Conservation (phyloP, 2,797 vertebrate genomes). For the Cuculus canorus region DNA sequence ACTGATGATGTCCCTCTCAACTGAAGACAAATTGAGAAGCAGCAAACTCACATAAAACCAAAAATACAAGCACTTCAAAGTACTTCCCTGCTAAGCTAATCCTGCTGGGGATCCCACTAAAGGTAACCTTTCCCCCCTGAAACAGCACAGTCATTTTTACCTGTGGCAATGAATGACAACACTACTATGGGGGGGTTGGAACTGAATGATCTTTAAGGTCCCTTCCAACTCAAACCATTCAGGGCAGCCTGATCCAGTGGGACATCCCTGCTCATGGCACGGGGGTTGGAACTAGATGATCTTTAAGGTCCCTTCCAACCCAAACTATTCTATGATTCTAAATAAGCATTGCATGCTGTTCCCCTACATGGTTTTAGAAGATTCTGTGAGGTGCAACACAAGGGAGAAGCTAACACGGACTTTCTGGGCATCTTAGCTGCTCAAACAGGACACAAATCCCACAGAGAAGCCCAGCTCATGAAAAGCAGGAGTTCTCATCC, state of each 20-base stretch:
- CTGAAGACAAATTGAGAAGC: background rate
- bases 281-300: too few species aligned
- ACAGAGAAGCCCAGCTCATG: background rate
- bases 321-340: too few species aligned
- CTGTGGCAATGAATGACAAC: background rate
- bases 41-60: background rate
- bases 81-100: background rate
- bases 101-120: background rate
- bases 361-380: background rate
- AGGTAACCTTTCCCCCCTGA: background rate
- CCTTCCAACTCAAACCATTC: too few species aligned
- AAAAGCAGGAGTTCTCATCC: background rate
- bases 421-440: background rate
- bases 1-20: background rate
- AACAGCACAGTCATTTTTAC: fast-evolving
- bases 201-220: too few species aligned
- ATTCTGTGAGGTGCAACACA: background rate
- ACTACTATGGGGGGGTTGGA: too few species aligned
- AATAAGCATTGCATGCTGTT: background rate
- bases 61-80: background rate
- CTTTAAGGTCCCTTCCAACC: too few species aligned
- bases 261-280: too few species aligned
- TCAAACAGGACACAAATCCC: fast-evolving
- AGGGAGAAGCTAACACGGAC: background rate
- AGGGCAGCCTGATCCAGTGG: too few species aligned